Evolutionary conservation across 2,888 invertebrate species (phyloP).

Genomic region (Drosophila longiperda): DNA sequence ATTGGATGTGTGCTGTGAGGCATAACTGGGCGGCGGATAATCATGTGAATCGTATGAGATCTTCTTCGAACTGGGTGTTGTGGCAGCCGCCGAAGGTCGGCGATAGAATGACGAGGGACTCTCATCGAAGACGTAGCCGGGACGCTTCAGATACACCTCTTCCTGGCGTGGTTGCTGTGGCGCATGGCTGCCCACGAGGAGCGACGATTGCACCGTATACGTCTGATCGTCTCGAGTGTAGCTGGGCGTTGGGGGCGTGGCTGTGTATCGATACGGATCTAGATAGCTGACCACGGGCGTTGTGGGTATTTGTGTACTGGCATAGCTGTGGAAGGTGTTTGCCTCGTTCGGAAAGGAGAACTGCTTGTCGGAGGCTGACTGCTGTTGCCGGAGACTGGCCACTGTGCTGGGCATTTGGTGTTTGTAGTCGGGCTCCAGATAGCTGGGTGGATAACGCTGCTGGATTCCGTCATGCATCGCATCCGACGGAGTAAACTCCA

Average conservation of each 20-base stretch:
- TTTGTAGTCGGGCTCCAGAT: slow-evolving; percentile 61
- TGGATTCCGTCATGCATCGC: slow-evolving; percentile 52
- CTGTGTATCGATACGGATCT: slow-evolving; percentile 74
- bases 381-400: slow-evolving; percentile 19
- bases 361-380: slow-evolving; percentile 57
- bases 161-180: slow-evolving; percentile 38
- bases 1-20: slow-evolving; percentile 70
- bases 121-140: slow-evolving; percentile 81
- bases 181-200: slow-evolving; percentile 66
- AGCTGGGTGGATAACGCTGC: slow-evolving; percentile 71
- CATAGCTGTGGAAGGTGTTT: slow-evolving; percentile 36
- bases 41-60: slow-evolving; percentile 84
- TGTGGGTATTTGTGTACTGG: slow-evolving; percentile 60
- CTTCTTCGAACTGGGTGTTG: slow-evolving; percentile 50
- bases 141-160: slow-evolving; percentile 69
- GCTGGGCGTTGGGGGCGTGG: slow-evolving; percentile 41
- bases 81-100: slow-evolving; percentile 51
- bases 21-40: slow-evolving; percentile 83
- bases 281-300: slow-evolving; percentile 80
- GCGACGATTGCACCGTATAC: slow-evolving; percentile 82
- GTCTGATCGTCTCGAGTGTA: slow-evolving; percentile 65
- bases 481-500: slow-evolving; percentile 80
- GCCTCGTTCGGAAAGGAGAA: slow-evolving; percentile 65
- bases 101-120: slow-evolving; percentile 57
- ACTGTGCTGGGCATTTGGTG: slow-evolving; percentile 57